Conservation (phyloP, 1,140 invertebrate genomes). For the Drosophila orena region DNA sequence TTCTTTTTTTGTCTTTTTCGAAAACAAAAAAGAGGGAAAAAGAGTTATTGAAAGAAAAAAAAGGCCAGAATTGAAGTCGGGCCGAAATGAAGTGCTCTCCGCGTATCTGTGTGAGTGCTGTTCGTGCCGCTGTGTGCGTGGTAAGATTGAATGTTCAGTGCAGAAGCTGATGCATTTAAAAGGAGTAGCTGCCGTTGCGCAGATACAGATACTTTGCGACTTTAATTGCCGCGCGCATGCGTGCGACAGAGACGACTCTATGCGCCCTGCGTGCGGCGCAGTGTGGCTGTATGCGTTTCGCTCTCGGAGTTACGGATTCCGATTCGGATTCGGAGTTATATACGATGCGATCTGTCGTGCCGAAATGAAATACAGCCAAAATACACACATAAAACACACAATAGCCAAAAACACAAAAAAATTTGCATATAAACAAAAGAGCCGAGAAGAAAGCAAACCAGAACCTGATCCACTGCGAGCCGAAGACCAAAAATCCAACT, state of each 20-base stretch:
- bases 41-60: conserved; percentile 72
- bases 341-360: conserved; percentile 46
- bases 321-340: conserved; percentile 33
- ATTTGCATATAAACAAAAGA: conserved; percentile 83
- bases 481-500: neutral
- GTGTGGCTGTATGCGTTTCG: conserved; percentile 29
- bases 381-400: conserved; percentile 40
- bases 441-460: conserved; percentile 44
- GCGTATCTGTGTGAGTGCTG: conserved; percentile 26
- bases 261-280: conserved; percentile 13
- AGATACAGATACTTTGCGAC: conserved; percentile 74
- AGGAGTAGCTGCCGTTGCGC: conserved; percentile 73
- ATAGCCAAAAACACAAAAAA: conserved; percentile 55
- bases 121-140: conserved; percentile 48
- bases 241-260: conserved; percentile 75
- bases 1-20: conserved; percentile 58
- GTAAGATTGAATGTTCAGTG: conserved; percentile 73
- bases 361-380: conserved; percentile 69
- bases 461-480: conserved; percentile 48
- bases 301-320: conserved; percentile 32
- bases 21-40: conserved; percentile 34
- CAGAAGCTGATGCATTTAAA: conserved; percentile 81
- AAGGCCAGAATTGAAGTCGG: conserved; percentile 77
- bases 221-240: conserved; percentile 62
- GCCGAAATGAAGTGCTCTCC: conserved; percentile 70